Evolutionary conservation across 2,113 vertebrate species (phyloP).

Genomic region (Seriola rivoliana): DNA sequence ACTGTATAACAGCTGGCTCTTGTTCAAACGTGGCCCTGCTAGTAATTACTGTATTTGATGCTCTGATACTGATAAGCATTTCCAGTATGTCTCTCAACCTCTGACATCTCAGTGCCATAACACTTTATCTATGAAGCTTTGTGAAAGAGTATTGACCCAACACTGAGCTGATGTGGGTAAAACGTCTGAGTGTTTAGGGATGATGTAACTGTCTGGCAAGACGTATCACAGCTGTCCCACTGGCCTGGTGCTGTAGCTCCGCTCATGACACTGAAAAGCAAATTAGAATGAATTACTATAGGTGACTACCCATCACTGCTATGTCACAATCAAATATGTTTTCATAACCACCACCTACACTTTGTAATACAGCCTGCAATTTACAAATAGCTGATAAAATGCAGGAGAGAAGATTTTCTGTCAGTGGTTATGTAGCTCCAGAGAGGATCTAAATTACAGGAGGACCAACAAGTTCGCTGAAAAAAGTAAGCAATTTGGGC

Average conservation of each 20-base stretch:
- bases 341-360: not conserved
- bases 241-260: not conserved
- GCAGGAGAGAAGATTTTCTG: too few species aligned
- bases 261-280: not conserved
- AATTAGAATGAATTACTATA: not conserved
- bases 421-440: too few species aligned
- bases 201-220: constrained; percentile 2
- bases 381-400: too few species aligned
- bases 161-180: constrained; percentile 1
- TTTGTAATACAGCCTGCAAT: not conserved
- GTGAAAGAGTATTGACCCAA: constrained; percentile 7
- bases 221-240: constrained; percentile 29
- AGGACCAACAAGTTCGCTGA: too few species aligned
- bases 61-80: not conserved
- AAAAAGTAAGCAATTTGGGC: too few species aligned
- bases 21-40: not conserved
- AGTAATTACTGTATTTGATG: not conserved
- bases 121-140: not conserved
- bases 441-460: too few species aligned
- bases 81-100: not conserved
- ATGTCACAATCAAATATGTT: not conserved
- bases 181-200: constrained; percentile 16
- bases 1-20: not conserved
- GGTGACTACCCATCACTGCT: not conserved
- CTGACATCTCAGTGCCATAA: not conserved